phyloP scores from a whole-genome alignment of 2,113 vertebrate species.

The Sorex fumeus region DNA sequence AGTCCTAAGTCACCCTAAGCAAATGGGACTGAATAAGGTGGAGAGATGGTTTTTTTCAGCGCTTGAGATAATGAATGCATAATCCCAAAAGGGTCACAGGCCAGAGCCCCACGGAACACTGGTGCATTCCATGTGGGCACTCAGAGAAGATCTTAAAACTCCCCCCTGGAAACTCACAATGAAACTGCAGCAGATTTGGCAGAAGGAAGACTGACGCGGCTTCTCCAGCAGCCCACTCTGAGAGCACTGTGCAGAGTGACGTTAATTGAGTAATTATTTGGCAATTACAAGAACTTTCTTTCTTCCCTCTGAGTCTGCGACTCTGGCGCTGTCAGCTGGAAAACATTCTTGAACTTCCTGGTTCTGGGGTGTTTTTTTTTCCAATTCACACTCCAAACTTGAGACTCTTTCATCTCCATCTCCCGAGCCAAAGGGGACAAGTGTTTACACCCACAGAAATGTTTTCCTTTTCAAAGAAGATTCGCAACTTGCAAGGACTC shows the following conservation, averaged over 20 bases:
- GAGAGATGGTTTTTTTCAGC: no score
- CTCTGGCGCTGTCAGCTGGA: conserved; percentile 60
- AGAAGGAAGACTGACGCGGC: conserved; percentile 8
- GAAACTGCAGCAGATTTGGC: not conserved
- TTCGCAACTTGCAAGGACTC: conserved; percentile 52
- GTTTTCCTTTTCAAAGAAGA: conserved; percentile 79
- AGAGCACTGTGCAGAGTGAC: conserved; percentile 68
- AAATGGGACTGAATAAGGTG: no score
- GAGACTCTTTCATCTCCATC: conserved; percentile 49
- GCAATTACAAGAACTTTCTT: conserved; percentile 63
- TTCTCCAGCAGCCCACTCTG: conserved; percentile 57
- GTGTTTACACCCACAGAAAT: conserved; percentile 46
- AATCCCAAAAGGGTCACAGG: not conserved
- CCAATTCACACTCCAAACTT: conserved; percentile 66
- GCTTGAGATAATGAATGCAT: conserved; percentile 1
- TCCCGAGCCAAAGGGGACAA: conserved; percentile 5
- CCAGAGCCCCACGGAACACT: no score
- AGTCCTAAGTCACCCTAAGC: not conserved
- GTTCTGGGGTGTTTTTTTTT: conserved; percentile 1
- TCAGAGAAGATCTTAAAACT: not conserved
- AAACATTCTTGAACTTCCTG: conserved; percentile 61
- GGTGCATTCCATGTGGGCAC: not conserved
- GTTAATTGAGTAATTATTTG: conserved; percentile 72
- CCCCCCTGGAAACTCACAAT: not conserved
- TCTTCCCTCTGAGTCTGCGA: conserved; percentile 22